These are phyloP conservation scores for Parnassius smintheus DNA, from an alignment of 2,888 invertebrate species.

Conservation along the genomic window DNA sequence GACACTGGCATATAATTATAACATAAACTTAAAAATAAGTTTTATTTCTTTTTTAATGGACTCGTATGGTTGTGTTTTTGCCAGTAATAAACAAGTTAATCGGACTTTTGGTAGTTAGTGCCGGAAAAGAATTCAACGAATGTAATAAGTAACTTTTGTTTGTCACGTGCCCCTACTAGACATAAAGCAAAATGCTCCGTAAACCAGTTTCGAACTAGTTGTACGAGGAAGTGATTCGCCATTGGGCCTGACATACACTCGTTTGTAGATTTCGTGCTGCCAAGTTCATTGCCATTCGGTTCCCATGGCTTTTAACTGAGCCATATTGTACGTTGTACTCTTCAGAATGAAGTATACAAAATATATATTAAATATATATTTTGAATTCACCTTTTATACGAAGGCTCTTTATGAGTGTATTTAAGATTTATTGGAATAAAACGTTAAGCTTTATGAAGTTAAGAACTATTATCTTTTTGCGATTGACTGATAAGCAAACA, in stretches of 20 bases:
- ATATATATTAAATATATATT: too few relatives aligned
- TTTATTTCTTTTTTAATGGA: too few relatives aligned
- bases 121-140: conserved; percentile 4
- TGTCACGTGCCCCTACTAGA: conserved; percentile 7
- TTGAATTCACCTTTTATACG: too few relatives aligned
- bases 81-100: too few relatives aligned
- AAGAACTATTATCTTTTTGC: too few relatives aligned
- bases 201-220: conserved; percentile 21
- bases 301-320: conserved; percentile 8
- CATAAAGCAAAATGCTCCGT: conserved; percentile 7
- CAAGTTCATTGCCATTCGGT: conserved; percentile 11
- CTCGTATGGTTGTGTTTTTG: too few relatives aligned
- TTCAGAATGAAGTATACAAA: not conserved
- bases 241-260: conserved; percentile 1
- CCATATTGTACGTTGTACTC: conserved; percentile 1
- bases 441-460: too few relatives aligned
- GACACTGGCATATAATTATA: too few relatives aligned
- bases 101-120: not conserved
- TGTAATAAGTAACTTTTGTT: conserved; percentile 18
- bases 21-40: too few relatives aligned
- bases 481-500: too few relatives aligned
- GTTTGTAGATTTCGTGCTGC: conserved; percentile 2
- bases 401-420: too few relatives aligned
- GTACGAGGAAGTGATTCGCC: conserved; percentile 13
- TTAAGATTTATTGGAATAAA: too few relatives aligned